phyloP scores from a whole-genome alignment of 2,888 invertebrate genomes.

The Petrophora chlorosata region DNA sequence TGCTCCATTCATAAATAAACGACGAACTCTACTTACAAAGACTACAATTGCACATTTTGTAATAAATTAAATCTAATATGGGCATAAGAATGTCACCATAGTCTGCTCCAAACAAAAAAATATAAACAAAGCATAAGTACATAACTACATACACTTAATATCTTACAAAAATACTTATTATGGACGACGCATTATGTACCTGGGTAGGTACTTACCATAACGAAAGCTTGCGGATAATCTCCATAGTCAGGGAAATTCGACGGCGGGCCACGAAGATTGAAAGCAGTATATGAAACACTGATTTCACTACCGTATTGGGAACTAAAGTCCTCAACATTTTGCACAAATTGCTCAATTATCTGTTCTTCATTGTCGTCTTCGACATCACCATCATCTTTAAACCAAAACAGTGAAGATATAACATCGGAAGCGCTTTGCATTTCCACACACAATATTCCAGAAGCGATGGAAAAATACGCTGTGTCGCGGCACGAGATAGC shows the following conservation, averaged over 20 bases:
- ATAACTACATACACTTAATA: no score
- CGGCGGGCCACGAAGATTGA: conserved; percentile 93
- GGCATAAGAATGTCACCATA: no score
- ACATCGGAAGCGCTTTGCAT: conserved; percentile 77
- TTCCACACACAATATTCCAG: conserved; percentile 25
- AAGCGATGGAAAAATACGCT: conserved; percentile 4
- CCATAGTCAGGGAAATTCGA: conserved; percentile 95
- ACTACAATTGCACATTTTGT: not conserved
- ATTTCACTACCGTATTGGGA: conserved; percentile 95
- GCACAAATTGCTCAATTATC: conserved; percentile 90
- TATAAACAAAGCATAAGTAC: no score
- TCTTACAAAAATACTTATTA: no score
- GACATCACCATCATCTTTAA: conserved; percentile 58
- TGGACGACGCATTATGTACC: not conserved
- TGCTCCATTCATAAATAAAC: no score
- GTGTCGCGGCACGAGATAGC: not conserved
- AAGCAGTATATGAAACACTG: conserved; percentile 94
- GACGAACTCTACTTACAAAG: no score
- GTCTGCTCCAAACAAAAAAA: not conserved
- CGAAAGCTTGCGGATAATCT: conserved; percentile 95
- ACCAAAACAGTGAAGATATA: conserved; percentile 72
- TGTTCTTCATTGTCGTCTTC: conserved; percentile 62
- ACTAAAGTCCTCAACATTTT: conserved; percentile 91
- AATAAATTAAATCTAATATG: not conserved
- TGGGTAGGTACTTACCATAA: conserved; percentile 86